Base-by-base conservation (phyloP, 2,888 invertebrate species). In the Halictus quadricinctus region DNA sequence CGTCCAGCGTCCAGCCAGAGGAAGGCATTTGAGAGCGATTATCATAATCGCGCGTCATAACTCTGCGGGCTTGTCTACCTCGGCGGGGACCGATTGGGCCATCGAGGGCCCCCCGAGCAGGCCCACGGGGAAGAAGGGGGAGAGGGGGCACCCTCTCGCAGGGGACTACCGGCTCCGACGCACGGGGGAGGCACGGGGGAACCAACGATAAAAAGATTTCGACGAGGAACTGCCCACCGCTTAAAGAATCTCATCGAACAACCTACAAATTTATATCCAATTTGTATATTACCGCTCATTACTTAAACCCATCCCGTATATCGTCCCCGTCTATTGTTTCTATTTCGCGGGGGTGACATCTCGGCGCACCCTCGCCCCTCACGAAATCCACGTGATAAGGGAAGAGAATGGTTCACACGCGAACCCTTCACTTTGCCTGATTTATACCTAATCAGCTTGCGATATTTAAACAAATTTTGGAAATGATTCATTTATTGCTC, bases 21-120 rank as follows among this genome's bases (percentile, higher is more conserved):
- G 88, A 88, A 90, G 88, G 90, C 87, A 89, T 90, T 88, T 86
- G 90, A 90, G 91, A 91, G 90, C 93, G 93, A 93, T 93, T 93
- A 93, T 93, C 93, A 93, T 93, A 93, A 93, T 93, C 93, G 91
- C 93, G 92, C 93, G 93, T 93, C 92, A 93, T 93, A 93, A 93
- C 92, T 93, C 92, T 91, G 91, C 89, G 84, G 91, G 91, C 91
- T 90, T 90, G 91, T 89, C 91, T 90, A 90, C 91, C 90, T 88
- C 86, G 86, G 87, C 88, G 89, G 88, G 86, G 90, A 90, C 90
- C 90, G 90, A 90, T 90, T 88, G 90, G 90, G 85, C 90, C 90
- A 87, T 90, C 87, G 83, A 85, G 88, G 85, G 83, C 87, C 81
- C 83, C 72, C 50, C 72, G 29, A 80, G 58, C 64, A 41, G 83